Conservation (phyloP, 2,888 invertebrate species). For the Opisthograptis luteolata region DNA sequence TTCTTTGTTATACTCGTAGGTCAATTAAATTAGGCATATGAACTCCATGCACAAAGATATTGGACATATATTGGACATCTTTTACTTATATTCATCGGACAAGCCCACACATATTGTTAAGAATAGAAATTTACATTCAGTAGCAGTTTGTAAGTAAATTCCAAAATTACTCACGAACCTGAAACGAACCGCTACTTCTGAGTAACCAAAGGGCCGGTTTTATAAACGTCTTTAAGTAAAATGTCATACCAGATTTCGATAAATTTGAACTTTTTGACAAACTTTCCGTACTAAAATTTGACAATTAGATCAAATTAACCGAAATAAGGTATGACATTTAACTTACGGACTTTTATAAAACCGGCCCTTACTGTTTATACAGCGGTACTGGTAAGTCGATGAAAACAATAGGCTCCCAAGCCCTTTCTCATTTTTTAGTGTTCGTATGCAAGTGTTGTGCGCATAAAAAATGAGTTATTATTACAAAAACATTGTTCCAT, state of each 20-base stretch:
- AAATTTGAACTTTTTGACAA: too few relatives aligned
- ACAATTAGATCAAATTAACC: too few relatives aligned
- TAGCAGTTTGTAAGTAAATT: constrained; percentile 22
- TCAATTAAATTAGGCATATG: too few relatives aligned
- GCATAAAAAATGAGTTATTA: constrained; percentile 45
- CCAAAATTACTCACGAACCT: constrained; percentile 13
- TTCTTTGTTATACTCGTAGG: too few relatives aligned
- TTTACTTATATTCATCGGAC: not conserved
- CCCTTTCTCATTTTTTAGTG: constrained; percentile 47
- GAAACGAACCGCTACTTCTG: not conserved
- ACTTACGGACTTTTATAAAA: too few relatives aligned
- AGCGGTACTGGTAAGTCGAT: constrained; percentile 3
- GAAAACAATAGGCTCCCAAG: constrained; percentile 51
- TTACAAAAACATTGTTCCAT: constrained; percentile 40
- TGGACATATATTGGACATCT: too few relatives aligned
- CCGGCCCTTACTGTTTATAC: constrained; percentile 17
- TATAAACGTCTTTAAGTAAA: too few relatives aligned
- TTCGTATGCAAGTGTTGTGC: constrained; percentile 54
- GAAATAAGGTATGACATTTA: too few relatives aligned
- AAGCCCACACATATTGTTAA: not conserved
- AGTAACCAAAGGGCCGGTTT: too few relatives aligned
- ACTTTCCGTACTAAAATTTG: too few relatives aligned
- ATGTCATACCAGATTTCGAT: too few relatives aligned
- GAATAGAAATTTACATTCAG: constrained; percentile 3
- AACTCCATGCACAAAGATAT: too few relatives aligned